Evolutionary conservation across 2,113 vertebrate species (phyloP).

Genomic region (Hypomesus transpacificus): DNA sequence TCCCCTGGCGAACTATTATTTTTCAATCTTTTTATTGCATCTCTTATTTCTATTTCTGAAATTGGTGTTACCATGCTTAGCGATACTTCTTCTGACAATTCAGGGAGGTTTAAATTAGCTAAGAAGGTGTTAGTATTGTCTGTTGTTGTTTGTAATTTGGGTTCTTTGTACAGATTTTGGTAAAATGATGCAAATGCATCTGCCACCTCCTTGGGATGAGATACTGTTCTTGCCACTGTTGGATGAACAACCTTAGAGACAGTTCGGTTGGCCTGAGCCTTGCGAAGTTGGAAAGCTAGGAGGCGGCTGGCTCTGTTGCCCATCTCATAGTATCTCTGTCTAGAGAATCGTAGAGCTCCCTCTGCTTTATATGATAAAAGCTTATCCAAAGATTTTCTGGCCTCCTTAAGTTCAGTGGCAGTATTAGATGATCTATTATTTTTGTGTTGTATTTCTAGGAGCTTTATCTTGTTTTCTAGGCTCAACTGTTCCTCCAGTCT

Average conservation of each 20-base stretch:
- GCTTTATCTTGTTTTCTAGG: too few species aligned
- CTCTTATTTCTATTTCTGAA: neutral
- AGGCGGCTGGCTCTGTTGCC: constrained; percentile 6
- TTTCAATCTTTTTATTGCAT: too few species aligned
- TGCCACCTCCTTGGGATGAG: constrained; percentile 2
- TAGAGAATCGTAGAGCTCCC: neutral
- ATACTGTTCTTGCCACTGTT: neutral
- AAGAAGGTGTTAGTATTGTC: neutral
- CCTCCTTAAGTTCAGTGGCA: neutral
- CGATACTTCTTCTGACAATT: neutral
- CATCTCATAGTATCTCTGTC: constrained; percentile 15
- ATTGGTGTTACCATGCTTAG: constrained; percentile 4
- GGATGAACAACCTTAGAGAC: constrained; percentile 3
- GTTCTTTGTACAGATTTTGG: neutral
- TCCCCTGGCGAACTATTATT: too few species aligned
- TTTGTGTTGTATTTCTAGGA: too few species aligned
- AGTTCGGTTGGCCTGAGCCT: constrained; percentile 6
- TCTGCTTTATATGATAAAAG: constrained; percentile 15
- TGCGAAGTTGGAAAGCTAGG: constrained; percentile 4
- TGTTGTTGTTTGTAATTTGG: too few species aligned
- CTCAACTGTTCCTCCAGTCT: too few species aligned
- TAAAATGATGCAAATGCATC: constrained; percentile 5
- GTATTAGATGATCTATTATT: too few species aligned
- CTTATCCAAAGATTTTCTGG: neutral
- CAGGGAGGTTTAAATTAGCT: neutral